These are phyloP conservation scores for Morelia viridis DNA, from an alignment of 2,797 vertebrate genomes.

Conservation along the genomic window DNA sequence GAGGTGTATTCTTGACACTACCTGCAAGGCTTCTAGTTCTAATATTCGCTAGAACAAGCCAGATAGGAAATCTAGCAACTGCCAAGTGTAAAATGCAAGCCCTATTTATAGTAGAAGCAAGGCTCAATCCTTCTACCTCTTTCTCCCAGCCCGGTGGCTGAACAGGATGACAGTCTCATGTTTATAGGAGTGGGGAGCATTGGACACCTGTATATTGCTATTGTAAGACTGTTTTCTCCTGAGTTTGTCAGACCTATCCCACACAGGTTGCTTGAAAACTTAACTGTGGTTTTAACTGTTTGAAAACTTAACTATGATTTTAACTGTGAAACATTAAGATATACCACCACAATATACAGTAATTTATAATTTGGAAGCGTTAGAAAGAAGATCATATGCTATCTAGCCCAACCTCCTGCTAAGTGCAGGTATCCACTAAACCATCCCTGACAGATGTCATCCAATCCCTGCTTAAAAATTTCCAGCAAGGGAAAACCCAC, in stretches of 20 bases:
- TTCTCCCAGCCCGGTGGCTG: neutral
- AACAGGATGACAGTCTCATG: neutral
- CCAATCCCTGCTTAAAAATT: neutral
- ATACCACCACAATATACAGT: neutral
- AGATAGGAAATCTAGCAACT: neutral
- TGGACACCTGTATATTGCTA: neutral
- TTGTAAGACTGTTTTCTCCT: neutral
- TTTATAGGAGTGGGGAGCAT: neutral
- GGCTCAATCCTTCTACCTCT: neutral
- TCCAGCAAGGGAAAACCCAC: neutral
- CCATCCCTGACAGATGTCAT: neutral
- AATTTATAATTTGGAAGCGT: neutral
- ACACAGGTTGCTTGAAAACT: neutral
- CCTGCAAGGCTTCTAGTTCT: neutral
- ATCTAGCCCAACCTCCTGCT: neutral
- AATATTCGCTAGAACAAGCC: neutral
- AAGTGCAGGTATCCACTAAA: neutral
- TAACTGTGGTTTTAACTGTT: neutral
- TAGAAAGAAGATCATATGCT: neutral
- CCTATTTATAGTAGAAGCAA: neutral
- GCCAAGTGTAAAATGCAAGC: neutral
- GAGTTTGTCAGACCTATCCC: neutral
- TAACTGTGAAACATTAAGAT: neutral
- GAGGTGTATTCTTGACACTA: neutral
- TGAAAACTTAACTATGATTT: neutral